These are phyloP conservation scores for Telmatherina bonti DNA, from an alignment of 2,797 vertebrate species.

Conservation along the genomic window DNA sequence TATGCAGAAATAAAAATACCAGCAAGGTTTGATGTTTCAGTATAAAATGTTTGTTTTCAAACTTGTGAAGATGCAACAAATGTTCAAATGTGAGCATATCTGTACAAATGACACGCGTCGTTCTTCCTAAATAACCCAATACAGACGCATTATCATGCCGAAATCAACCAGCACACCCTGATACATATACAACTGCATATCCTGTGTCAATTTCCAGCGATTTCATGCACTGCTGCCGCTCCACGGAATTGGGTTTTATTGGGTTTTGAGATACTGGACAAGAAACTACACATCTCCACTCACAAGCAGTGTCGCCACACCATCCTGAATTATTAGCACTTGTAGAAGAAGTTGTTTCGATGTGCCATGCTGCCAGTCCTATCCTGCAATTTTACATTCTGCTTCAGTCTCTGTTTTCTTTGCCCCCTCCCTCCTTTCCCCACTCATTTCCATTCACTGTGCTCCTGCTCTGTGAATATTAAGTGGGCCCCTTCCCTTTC, in stretches of 20 bases:
- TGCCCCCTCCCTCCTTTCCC: background rate
- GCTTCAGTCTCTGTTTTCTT: conserved; percentile 72
- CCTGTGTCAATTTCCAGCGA: conserved; percentile 53
- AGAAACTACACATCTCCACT: conserved; percentile 48
- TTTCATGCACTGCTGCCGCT: conserved; percentile 46
- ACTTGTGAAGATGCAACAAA: conserved; percentile 41
- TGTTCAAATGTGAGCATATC: conserved; percentile 12
- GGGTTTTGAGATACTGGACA: conserved; percentile 38
- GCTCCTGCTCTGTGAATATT: conserved; percentile 82
- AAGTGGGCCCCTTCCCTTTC: conserved; percentile 79
- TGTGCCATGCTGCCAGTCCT: conserved; percentile 66
- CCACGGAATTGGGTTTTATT: conserved; percentile 37
- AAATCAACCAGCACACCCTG: conserved; percentile 40
- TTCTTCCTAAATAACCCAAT: conserved; percentile 16
- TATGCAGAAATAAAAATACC: background rate
- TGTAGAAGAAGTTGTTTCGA: conserved; percentile 68
- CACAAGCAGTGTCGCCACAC: conserved; percentile 47
- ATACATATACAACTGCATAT: conserved; percentile 31
- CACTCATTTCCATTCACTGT: conserved; percentile 83
- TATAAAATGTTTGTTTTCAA: conserved; percentile 18
- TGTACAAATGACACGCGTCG: background rate
- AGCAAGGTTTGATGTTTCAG: background rate
- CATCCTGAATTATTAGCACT: conserved; percentile 66
- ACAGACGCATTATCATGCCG: conserved; percentile 26
- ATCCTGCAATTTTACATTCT: conserved; percentile 82